These are phyloP conservation scores for Entomyzon cyanotis DNA, from an alignment of 2,113 vertebrate species.

Conservation along the genomic window DNA sequence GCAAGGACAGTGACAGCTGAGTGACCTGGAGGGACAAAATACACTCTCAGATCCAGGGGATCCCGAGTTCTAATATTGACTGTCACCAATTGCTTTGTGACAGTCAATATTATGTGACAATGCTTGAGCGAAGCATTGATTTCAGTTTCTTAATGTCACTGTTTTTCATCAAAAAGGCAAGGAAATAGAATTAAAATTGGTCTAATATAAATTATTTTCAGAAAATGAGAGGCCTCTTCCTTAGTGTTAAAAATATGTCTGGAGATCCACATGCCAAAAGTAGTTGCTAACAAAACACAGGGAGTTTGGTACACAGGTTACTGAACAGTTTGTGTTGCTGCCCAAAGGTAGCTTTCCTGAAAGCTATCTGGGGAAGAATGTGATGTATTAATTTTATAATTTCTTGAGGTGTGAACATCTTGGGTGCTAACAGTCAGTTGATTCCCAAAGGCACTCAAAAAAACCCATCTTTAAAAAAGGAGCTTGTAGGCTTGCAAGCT, in stretches of 20 bases:
- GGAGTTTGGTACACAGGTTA: neutral
- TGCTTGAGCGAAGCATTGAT: neutral
- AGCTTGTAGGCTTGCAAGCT: neutral
- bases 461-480: neutral
- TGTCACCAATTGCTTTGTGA: neutral
- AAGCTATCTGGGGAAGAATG: neutral
- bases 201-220: neutral
- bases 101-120: too few relatives aligned
- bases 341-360: neutral
- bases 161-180: neutral
- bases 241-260: neutral
- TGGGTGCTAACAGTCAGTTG: neutral
- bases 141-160: neutral
- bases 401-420: neutral
- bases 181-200: neutral
- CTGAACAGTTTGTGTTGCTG: neutral
- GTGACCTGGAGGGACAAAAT: neutral
- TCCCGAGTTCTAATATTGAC: neutral
- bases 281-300: neutral
- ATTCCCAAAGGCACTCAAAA: neutral
- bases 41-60: neutral
- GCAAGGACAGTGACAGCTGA: neutral
- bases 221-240: neutral
- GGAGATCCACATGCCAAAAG: accelerated
- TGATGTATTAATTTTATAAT: neutral